Base-by-base conservation (phyloP, 2,113 vertebrate species). In the Calypte anna region DNA sequence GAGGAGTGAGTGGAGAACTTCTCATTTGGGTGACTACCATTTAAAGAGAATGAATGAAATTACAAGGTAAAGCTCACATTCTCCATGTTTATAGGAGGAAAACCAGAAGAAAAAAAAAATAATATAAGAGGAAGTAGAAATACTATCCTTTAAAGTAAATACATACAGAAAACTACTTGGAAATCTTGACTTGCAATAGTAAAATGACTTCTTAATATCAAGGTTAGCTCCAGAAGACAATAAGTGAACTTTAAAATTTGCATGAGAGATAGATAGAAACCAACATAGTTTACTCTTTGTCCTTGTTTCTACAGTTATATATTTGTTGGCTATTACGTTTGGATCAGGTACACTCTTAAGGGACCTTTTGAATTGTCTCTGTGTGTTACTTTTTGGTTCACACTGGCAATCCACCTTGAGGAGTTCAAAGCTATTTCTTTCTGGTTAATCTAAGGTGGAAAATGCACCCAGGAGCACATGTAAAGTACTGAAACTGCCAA, bases 1-100 rank as follows among this genome's bases (percentile, higher is more conserved):
- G n/a, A 87, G 4, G 22, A 19, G 48, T 0, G 2, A 25, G 19
- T 1, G 0, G 14, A 61, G 17, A 81, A 66, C 6, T 17, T 82
- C 70, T 58, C 82, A 17, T 5, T 31, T 78, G 14, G 1, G 7
- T 57, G 46, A 53, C 25, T 43, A 53, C 1, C 4, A 33, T 81
- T 84, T 69, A 18, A 61, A 43, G 1, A 43, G 17, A 44, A 81
- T 10, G 6, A 87, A 68, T 24, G 25, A 40, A 25, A 36, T 23
- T 2, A 51, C 46, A 57, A 61, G 6, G 8, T 74, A 69, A 89
- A 68, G 8, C 6, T 69, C 53, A 61, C 3, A 46, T 80, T 77
- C 17, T 61, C 33, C 7, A n/a, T n/a, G 3, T 73, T 77, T 80
- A 33, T 24, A 76, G 12, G 4, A 61, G 19, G 53, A 75, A 1